These are phyloP conservation scores for Lacerta viridis DNA, from an alignment of 2,797 vertebrate genomes.

Conservation along the genomic window DNA sequence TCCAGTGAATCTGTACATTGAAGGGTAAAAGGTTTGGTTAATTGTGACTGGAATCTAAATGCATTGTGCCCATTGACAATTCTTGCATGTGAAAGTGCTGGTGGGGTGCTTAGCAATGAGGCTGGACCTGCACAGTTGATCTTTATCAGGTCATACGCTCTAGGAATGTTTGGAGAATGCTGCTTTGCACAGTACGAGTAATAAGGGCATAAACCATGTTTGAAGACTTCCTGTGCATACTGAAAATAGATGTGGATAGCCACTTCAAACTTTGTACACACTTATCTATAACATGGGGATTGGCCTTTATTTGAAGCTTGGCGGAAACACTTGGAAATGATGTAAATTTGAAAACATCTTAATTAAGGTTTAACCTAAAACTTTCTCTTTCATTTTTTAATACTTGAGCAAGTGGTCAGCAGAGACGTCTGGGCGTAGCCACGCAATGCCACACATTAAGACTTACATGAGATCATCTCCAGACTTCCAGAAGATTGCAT, in stretches of 20 bases:
- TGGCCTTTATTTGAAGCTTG: not conserved
- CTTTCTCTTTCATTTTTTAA: not conserved
- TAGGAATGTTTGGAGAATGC: not conserved
- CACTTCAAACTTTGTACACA: not conserved
- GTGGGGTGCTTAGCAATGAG: too few relatives aligned
- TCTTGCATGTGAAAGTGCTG: not conserved
- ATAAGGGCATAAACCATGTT: not conserved
- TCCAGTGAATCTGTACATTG: not conserved
- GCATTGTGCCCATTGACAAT: not conserved
- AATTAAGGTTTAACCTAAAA: not conserved
- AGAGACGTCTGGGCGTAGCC: conserved; percentile 89
- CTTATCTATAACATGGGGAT: too few relatives aligned
- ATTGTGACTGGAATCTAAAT: not conserved
- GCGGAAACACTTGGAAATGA: not conserved
- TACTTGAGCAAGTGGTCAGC: conserved; percentile 90
- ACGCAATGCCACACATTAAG: conserved; percentile 97
- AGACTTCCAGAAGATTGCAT: conserved; percentile 90
- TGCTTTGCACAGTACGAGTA: not conserved
- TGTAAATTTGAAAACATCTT: not conserved
- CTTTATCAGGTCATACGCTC: not conserved
- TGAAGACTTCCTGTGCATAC: not conserved
- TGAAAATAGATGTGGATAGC: too few relatives aligned
- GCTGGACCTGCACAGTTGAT: not conserved
- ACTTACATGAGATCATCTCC: conserved; percentile 93
- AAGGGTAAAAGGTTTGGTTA: not conserved